Percentiles rank a stretch among this genome's conserved stretches.
Evolutionary conservation across 2,797 vertebrate genomes (phyloP).

Genomic region (Leptoclinus maculatus): DNA sequence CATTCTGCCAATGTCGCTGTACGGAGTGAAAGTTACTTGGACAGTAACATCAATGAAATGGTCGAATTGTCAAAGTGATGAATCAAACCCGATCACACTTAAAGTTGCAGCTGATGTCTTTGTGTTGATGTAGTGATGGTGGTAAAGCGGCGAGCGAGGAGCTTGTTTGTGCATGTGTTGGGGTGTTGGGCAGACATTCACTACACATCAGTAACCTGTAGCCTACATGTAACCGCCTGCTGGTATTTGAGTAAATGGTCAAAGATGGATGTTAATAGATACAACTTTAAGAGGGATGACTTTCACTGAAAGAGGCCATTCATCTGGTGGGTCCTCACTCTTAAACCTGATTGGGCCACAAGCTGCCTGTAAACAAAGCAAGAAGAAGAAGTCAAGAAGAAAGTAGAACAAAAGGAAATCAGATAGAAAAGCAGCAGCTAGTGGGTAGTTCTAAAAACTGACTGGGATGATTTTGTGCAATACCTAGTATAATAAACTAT

Average conservation of each 20-base stretch:
- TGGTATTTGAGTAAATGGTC: not conserved
- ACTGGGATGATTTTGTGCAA: constrained; percentile 3
- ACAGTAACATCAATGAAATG: constrained; percentile 10
- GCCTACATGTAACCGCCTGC: not conserved
- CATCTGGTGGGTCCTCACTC: not conserved
- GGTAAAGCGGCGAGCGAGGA: not conserved
- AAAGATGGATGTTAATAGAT: not conserved
- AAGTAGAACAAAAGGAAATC: not conserved
- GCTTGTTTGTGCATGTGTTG: not conserved
- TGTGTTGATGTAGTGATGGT: constrained; percentile 1
- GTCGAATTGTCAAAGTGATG: constrained; percentile 1
- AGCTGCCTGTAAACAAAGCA: not conserved
- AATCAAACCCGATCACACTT: not conserved
- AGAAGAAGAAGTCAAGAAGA: not conserved
- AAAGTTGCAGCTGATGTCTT: not conserved
- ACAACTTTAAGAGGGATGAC: not conserved
- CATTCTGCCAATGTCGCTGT: constrained; percentile 1
- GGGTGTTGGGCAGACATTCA: not conserved
- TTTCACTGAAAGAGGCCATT: not conserved
- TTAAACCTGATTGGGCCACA: not conserved
- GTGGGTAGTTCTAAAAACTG: not conserved
- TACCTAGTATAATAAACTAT: constrained; percentile 9
- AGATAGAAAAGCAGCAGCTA: not conserved
- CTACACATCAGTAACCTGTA: not conserved
- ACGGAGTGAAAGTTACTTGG: not conserved